Conservation (phyloP, 2,113 vertebrate species). For the Eudorcas thomsonii region DNA sequence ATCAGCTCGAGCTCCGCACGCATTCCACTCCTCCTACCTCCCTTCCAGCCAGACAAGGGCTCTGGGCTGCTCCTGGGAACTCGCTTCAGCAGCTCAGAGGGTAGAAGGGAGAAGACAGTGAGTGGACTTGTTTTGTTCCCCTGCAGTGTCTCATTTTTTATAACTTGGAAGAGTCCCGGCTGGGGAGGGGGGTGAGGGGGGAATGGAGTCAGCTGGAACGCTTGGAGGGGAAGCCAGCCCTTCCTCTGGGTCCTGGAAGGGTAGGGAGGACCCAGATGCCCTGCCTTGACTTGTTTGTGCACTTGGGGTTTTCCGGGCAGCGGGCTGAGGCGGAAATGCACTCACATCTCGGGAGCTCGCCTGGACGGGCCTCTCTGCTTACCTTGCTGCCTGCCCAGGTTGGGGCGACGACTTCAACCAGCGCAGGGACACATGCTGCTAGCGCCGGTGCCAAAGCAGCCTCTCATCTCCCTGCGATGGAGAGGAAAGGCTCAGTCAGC, state of each 20-base stretch:
- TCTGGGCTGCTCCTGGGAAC: conserved; percentile 63
- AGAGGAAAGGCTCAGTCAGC: conserved; percentile 75
- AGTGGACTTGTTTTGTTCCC: conserved; percentile 63
- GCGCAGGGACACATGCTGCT: conserved; percentile 66
- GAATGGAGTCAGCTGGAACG: conserved; percentile 46
- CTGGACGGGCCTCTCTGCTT: conserved; percentile 67
- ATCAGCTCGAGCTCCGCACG: conserved; percentile 72
- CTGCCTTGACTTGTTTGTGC: conserved; percentile 66
- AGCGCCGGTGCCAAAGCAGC: conserved; percentile 66
- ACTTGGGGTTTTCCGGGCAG: conserved; percentile 72
- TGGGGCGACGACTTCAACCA: conserved; percentile 71
- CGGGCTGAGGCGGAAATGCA: conserved; percentile 66
- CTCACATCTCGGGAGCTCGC: conserved; percentile 63
- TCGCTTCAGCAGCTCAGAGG: conserved; percentile 47
- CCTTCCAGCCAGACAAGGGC: conserved; percentile 70
- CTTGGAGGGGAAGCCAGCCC: conserved; percentile 61
- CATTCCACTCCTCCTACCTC: conserved; percentile 81
- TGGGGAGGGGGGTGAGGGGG: background rate
- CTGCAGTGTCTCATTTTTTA: conserved; percentile 41
- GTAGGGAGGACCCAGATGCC: conserved; percentile 56
- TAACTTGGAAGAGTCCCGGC: conserved; percentile 49
- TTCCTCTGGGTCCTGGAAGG: conserved; percentile 37
- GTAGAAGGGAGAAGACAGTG: conserved; percentile 52
- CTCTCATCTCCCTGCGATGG: conserved; percentile 82
- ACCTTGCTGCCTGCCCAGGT: conserved; percentile 77